Evolutionary conservation across 2,797 vertebrate species (phyloP), one percentile per base, ranked within the genome.

Genomic region (Buphagus erythrorhynchus): DNA sequence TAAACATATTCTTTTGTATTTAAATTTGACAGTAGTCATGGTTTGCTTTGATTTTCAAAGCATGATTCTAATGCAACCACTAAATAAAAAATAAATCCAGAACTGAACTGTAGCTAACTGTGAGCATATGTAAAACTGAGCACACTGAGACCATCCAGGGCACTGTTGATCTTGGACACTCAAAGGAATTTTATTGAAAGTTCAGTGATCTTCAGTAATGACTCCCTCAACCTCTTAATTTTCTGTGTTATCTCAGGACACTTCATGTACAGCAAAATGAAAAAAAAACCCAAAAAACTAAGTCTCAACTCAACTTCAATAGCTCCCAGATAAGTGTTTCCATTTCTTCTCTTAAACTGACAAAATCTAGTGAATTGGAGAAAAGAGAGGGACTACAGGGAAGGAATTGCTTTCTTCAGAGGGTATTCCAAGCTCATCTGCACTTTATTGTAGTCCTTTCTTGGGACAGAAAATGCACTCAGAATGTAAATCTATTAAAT

Each of bases 151-250:
- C 17, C 15, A 10, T 19, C 61, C 57, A 81, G 42, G n/a, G 31
- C 65, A 86, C n/a, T 73, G 82, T 73, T 95, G 89, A 86, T 81
- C 58, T 93, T 92, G 88, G 89, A 90, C 29, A 15, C 62, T 38
- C 28, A 68, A 82, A 86, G 40, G 65, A 94, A 94, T 73, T 88
- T 69, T 63, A 62, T 19, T 68, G 25, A 12, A 93, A 91, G 79
- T 91, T 91, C 82, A 95, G 2, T 52, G 51, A 73, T 46, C 73
- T 95, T 84, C 46, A 88, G 57, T 3, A 2, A 31, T 33, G 25
- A 93, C 62, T 93, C 43, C 40, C 26, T 28, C 48, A 84, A n/a
- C 16, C 35, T 61, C 33, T 5, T 66, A 35, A 78, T 68, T 55
- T 91, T 83, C 62, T 69, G 48, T 84, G 86, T 87, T 92, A 89